Percentiles rank a stretch among this genome's conserved stretches.
phyloP scores from a whole-genome alignment of 2,797 vertebrate genomes.

The Xerus rutilus region DNA sequence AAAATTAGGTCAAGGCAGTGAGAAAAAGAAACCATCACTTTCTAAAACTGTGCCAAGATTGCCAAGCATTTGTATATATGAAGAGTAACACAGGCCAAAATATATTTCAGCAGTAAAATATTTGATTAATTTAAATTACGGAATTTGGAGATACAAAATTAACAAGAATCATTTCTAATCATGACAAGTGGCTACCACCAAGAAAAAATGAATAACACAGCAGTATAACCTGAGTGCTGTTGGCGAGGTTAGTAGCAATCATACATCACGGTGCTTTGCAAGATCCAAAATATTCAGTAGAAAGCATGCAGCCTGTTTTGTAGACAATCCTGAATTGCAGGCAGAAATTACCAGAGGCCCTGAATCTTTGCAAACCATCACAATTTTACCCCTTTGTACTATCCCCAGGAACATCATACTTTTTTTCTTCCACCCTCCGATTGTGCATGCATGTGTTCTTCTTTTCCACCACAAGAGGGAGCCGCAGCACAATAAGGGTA shows the following conservation, averaged over 20 bases:
- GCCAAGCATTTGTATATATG: background rate
- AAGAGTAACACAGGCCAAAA: background rate
- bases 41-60: background rate
- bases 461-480: constrained; percentile 79
- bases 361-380: background rate
- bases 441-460: background rate
- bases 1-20: constrained; percentile 14
- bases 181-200: background rate
- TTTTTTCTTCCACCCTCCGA: background rate
- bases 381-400: background rate
- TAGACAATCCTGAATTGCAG: background rate
- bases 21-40: background rate
- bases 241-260: background rate
- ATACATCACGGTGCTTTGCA: background rate
- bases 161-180: background rate
- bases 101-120: background rate
- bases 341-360: background rate
- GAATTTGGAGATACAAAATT: background rate
- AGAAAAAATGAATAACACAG: background rate
- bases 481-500: constrained; percentile 53
- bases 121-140: background rate
- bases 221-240: background rate
- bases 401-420: background rate
- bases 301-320: background rate
- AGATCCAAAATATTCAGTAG: background rate